Base-by-base conservation (phyloP, 2,113 vertebrate genomes). In the Syrrhaptes paradoxus region DNA sequence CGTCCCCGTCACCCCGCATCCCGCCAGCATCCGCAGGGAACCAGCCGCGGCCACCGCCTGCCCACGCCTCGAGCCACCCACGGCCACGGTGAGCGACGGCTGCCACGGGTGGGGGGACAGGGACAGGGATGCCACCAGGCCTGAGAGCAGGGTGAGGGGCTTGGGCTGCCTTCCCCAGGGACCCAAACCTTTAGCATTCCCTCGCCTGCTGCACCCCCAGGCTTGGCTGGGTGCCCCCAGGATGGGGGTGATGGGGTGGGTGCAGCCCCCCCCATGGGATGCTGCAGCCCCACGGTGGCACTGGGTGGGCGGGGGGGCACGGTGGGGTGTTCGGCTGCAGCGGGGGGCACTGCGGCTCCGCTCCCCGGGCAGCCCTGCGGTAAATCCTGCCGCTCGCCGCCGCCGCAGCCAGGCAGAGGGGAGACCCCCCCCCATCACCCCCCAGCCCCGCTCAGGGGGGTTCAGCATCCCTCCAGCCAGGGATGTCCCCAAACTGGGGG, bases 71-170 rank as follows among this genome's bases (percentile, higher is more conserved):
- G n/a, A 45, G 90, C 75, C 43, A 65, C 70, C 71, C 85, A 49
- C 34, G 4, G 65, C 45, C 92, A 93, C 89, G 95, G 96, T 97
- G 96, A 96, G 97, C 84, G 7, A 26, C 32, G 83, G 87, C 83
- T 65, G 29, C 61, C 85, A 21, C 66, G 43, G 76, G 31, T 18
- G 51, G 24, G 28, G 43, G 6, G 55, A 66, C 26, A 11, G 76
- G 71, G 43, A 77, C 86, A 1, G 13, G 65, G 91, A 10, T 48
- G 52, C 11, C 68, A n/a, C 13, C 62, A 11, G 84, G 94, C 91
- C 91, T 6, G 57, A 1, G 21, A 29, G 31, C 9, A 0, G 49
- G 67, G 66, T 3, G 26, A 45, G 22, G 71, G 62, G 43, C 34
- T 59, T 28, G 59, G 89, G 16, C 68, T 34, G 81, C 32, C 65